phyloP scores from a whole-genome alignment of 2,888 invertebrate species.

The Synergus japonicus region DNA sequence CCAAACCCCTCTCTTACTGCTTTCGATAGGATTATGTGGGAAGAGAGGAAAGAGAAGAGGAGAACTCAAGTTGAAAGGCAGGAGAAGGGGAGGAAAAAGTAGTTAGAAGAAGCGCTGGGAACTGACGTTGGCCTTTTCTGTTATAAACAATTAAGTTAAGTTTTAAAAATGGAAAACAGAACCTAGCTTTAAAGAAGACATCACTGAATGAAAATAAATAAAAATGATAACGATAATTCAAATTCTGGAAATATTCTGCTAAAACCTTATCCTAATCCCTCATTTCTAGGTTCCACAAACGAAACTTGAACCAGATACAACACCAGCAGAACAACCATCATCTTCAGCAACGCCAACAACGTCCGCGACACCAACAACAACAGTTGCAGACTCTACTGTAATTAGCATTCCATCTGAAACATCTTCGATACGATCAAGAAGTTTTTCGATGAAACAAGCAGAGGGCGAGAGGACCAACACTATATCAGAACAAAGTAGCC shows the following conservation, averaged over 20 bases:
- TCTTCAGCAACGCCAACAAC: conserved; percentile 58
- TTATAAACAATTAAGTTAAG: neutral
- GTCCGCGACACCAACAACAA: conserved; percentile 35
- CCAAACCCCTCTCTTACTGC: no score
- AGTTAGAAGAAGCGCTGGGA: no score
- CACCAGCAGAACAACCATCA: conserved; percentile 54
- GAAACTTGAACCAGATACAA: conserved; percentile 56
- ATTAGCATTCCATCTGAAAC: conserved; percentile 68
- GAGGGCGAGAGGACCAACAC: conserved; percentile 61
- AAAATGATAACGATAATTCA: neutral
- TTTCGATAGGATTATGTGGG: no score
- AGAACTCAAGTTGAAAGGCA: no score
- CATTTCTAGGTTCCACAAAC: conserved; percentile 61
- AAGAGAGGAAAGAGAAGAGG: no score
- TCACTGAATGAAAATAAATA: neutral
- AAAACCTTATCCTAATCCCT: neutral
- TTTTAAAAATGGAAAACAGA: neutral
- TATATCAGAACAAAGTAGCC: conserved; percentile 57
- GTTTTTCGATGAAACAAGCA: conserved; percentile 62
- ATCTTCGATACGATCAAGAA: conserved; percentile 65
- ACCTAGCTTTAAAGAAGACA: neutral
- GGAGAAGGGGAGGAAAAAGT: no score
- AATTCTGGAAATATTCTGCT: neutral
- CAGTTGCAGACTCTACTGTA: conserved; percentile 54
- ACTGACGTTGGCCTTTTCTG: no score